These are phyloP conservation scores for Rhagoletis zephyria DNA, from an alignment of 1,140 invertebrate species.

Conservation along the genomic window DNA sequence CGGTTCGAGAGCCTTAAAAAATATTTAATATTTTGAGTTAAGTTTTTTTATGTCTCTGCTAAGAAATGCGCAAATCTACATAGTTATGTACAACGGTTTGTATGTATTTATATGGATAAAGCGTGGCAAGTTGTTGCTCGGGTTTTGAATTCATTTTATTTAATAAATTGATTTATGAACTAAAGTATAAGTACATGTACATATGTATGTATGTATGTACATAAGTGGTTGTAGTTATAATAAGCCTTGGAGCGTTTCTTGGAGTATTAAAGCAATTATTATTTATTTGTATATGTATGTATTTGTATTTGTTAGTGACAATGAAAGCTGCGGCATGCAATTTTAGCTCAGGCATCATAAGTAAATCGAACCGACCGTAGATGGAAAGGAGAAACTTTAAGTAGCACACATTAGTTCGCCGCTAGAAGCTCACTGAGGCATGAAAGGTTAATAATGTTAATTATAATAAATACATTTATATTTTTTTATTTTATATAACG, in stretches of 20 bases:
- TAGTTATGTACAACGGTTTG: neutral
- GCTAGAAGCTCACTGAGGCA: too few relatives aligned
- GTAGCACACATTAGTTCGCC: too few relatives aligned
- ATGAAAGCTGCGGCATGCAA: too few relatives aligned
- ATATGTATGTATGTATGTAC: slow-evolving; percentile 11
- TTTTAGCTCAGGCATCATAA: too few relatives aligned
- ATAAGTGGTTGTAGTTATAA: neutral
- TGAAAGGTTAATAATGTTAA: too few relatives aligned
- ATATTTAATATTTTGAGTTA: neutral
- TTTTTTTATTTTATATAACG: too few relatives aligned
- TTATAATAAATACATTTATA: too few relatives aligned
- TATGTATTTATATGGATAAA: neutral
- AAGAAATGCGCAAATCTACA: neutral
- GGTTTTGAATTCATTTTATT: neutral
- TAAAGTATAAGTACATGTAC: neutral
- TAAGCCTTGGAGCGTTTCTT: neutral
- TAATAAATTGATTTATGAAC: neutral
- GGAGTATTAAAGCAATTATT: neutral
- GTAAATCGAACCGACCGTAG: too few relatives aligned
- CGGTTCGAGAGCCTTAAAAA: slow-evolving; percentile 80
- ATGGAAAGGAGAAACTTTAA: too few relatives aligned
- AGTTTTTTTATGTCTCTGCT: neutral
- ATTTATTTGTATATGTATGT: neutral
- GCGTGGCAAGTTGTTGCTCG: neutral
- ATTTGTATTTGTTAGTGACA: neutral